Conservation (phyloP, 1,140 invertebrate genomes). For the Achroia grisella region DNA sequence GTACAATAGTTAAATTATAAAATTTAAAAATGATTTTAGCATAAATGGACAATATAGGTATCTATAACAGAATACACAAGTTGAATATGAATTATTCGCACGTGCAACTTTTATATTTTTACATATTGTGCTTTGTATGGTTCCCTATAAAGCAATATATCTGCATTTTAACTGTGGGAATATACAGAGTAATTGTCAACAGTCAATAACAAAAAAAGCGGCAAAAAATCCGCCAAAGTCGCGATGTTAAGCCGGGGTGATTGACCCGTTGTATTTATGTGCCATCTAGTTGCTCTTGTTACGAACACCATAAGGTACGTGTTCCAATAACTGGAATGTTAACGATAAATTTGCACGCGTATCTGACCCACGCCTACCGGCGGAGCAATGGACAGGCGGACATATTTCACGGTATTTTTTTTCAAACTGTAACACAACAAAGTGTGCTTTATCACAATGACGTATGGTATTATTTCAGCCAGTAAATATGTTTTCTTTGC, state of each 20-base stretch:
- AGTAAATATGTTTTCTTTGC: constrained; percentile 9
- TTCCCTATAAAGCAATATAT: constrained; percentile 7
- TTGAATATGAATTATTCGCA: too few relatives aligned
- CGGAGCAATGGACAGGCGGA: constrained; percentile 46
- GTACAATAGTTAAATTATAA: too few relatives aligned
- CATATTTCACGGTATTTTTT: constrained; percentile 55
- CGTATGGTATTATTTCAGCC: constrained; percentile 14
- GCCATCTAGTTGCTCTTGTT: constrained; percentile 22
- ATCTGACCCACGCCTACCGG: constrained; percentile 63
- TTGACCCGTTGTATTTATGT: constrained; percentile 27
- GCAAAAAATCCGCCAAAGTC: constrained; percentile 30
- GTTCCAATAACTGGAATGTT: constrained; percentile 24
- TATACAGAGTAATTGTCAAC: constrained; percentile 30
- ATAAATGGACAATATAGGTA: too few relatives aligned
- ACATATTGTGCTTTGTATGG: neutral
- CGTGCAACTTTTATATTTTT: too few relatives aligned
- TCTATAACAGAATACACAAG: too few relatives aligned
- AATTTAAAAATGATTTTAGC: too few relatives aligned
- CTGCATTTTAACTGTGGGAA: constrained; percentile 23
- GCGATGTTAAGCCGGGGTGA: constrained; percentile 42
- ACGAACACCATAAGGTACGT: constrained; percentile 29
- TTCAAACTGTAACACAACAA: constrained; percentile 13
- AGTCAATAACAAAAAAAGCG: constrained; percentile 18
- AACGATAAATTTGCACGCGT: constrained; percentile 28
- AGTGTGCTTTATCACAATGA: constrained; percentile 14